Base-by-base conservation (phyloP, 2,888 invertebrate species). In the Apamea crenata region DNA sequence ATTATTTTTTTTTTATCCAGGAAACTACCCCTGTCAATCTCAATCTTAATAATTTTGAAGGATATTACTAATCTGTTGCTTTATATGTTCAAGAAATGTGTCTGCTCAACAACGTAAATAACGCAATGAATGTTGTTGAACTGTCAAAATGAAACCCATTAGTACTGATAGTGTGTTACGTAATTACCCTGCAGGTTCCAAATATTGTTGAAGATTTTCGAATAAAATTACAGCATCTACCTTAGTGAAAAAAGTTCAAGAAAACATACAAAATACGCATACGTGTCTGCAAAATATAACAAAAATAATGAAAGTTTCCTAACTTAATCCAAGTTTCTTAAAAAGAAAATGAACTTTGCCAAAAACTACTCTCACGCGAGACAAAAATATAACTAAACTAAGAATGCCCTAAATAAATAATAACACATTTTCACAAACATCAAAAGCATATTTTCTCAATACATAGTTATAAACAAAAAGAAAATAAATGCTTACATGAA, bases 401-500 rank as follows among this genome's bases (percentile, higher is more conserved):
- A 25, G 69, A 36, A 69, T 56, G 0, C 5, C 40, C 32, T 67
- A 53, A 67, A 76, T 73, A 80, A 73, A 80, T 80, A 86, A 63
- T 32, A 63, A 29, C 29, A 74, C 56, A 78, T 73, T 75, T 65
- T 65, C 59, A 3, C 29, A 2, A 78, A 67, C 73, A 82, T 77
- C 47, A 53, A 44, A 83, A 75, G 21, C 32, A 44, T 74, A 56
- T 76, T 75, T 82, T 61, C 44, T 36, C n/a, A 50, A 84, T 72
- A 78, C 40, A 40, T 40, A 40, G 61, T 77, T 74, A 44, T 8
- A 63, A 72, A 77, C 36, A 74, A 65, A 85, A 78, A 75, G 25
- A 66, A 78, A 82, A 74, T 74, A 72, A 77, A 70, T 29, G 14
- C 25, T 70, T 53, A 90, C 90, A 89, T 78, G 84, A 53, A 89